Conservation (phyloP, 2,888 invertebrate genomes). For the Epirrita christyi region DNA sequence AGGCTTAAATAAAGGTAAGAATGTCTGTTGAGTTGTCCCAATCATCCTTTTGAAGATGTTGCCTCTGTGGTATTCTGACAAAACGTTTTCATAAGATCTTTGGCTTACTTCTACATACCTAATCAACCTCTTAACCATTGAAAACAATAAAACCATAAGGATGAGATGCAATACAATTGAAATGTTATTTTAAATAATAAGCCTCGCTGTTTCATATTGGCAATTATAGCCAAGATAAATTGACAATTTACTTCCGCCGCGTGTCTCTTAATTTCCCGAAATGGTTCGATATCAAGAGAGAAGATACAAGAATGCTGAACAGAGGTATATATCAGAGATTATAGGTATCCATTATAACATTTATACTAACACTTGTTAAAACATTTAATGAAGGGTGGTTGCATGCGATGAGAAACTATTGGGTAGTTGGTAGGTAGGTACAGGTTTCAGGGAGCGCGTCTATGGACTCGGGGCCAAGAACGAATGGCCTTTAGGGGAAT, state of each 20-base stretch:
- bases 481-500: too few species aligned
- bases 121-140: not conserved
- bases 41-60: too few species aligned
- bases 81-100: too few species aligned
- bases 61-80: too few species aligned
- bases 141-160: not conserved
- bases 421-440: too few species aligned
- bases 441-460: too few species aligned
- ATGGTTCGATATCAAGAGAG: not conserved
- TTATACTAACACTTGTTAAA: not conserved
- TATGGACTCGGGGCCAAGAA: too few species aligned
- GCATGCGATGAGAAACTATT: too few species aligned
- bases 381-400: too few species aligned
- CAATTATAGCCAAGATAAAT: conserved; percentile 51
- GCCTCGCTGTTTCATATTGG: conserved; percentile 62
- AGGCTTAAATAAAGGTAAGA: not conserved
- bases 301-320: not conserved
- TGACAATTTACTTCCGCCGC: conserved; percentile 42
- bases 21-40: too few species aligned
- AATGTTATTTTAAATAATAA: conserved; percentile 20
- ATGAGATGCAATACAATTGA: not conserved
- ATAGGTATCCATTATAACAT: not conserved
- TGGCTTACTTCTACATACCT: not conserved
- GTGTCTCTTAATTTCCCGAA: conserved; percentile 3
- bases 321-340: not conserved